Evolutionary conservation across 2,797 vertebrate genomes (phyloP).

Genomic region (Anableps anableps): DNA sequence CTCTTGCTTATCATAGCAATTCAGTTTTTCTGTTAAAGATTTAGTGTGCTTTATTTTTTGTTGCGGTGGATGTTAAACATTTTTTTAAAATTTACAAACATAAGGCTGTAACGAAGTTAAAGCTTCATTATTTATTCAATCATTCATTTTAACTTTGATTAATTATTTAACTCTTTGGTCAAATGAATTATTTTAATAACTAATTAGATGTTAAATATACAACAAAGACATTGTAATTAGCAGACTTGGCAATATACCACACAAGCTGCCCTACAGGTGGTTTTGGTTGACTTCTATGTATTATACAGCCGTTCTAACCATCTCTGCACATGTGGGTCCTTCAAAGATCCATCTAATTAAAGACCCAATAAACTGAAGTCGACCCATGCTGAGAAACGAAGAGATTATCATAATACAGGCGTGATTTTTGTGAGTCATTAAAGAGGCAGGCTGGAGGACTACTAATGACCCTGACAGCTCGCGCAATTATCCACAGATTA

Average conservation of each 20-base stretch:
- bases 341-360: slow-evolving; percentile 40
- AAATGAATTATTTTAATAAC: not conserved
- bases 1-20: not conserved
- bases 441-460: slow-evolving; percentile 53
- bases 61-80: not conserved
- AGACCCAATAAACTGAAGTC: slow-evolving; percentile 32
- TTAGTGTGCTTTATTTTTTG: not conserved
- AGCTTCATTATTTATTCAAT: not conserved
- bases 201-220: not conserved
- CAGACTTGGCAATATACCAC: not conserved
- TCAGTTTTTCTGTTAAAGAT: slow-evolving; percentile 11
- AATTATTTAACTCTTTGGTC: not conserved
- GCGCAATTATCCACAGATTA: slow-evolving; percentile 66
- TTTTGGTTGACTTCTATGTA: slow-evolving; percentile 2
- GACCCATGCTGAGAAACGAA: slow-evolving; percentile 28
- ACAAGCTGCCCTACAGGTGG: slow-evolving; percentile 19
- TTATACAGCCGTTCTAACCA: slow-evolving; percentile 2
- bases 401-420: slow-evolving; percentile 42
- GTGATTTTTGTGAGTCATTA: slow-evolving; percentile 47
- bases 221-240: not conserved
- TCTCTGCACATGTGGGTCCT: not conserved
- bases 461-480: slow-evolving; percentile 62
- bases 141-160: not conserved
- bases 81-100: not conserved
- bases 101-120: not conserved